A percentile compares a stretch with the other conserved stretches of the same genome.
These are phyloP conservation scores for Ptyas mucosa DNA, from an alignment of 2,113 vertebrate species.

Conservation along the genomic window DNA sequence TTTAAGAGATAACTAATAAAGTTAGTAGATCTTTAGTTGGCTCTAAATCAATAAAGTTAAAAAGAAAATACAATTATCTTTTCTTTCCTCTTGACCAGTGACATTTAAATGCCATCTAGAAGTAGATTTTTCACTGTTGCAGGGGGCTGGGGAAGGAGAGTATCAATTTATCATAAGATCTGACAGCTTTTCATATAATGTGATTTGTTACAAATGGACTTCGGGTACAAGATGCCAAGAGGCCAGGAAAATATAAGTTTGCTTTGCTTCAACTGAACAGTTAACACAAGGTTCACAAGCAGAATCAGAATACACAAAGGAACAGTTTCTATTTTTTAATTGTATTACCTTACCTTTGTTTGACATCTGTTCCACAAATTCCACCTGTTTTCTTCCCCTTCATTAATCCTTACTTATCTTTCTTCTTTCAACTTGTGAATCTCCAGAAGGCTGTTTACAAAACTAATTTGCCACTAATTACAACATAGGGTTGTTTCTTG, in stretches of 20 bases:
- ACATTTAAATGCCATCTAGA: slow-evolving; percentile 16
- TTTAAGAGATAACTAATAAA: neutral
- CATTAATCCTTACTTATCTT: neutral
- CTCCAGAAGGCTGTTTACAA: neutral
- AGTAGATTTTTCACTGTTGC: neutral
- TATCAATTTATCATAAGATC: neutral
- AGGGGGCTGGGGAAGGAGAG: neutral
- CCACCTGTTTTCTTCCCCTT: slow-evolving; percentile 9
- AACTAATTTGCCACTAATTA: neutral
- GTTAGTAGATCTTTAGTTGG: neutral
- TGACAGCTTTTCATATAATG: slow-evolving; percentile 12
- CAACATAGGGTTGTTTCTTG: neutral
- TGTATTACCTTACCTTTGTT: neutral
- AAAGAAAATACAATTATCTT: slow-evolving; percentile 13
- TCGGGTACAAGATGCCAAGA: neutral
- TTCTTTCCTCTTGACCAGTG: slow-evolving; percentile 16
- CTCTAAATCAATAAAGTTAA: neutral
- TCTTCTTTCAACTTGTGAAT: neutral
- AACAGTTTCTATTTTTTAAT: neutral
- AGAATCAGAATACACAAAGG: neutral
- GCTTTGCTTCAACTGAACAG: slow-evolving; percentile 1
- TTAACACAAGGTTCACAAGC: neutral
- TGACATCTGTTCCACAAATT: neutral
- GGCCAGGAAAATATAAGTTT: neutral
- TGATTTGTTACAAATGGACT: neutral